Percentiles rank a stretch among this genome's conserved stretches.
Conservation (phyloP, 2,888 invertebrate species). For the Melolontha melolontha region DNA sequence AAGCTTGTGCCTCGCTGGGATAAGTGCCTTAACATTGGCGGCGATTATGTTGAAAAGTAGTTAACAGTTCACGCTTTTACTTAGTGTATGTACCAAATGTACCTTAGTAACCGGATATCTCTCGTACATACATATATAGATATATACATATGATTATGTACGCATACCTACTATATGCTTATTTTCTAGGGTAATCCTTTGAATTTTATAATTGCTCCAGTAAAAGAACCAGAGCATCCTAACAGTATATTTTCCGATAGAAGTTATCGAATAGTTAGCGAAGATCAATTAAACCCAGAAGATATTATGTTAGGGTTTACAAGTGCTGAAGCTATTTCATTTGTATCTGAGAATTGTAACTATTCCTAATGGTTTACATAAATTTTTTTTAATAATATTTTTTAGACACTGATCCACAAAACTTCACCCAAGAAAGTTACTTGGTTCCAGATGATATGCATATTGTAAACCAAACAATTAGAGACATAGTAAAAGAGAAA, state of each 20-base stretch:
- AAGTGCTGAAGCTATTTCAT: not conserved
- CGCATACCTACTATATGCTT: not conserved
- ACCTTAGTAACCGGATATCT: too few relatives aligned
- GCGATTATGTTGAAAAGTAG: too few relatives aligned
- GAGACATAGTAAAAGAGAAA: not conserved
- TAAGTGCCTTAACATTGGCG: too few relatives aligned
- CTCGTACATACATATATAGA: not conserved
- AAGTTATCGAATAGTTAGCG: not conserved
- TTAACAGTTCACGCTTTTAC: too few relatives aligned
- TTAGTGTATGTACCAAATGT: too few relatives aligned
- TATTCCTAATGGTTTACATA: too few relatives aligned
- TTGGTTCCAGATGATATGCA: not conserved
- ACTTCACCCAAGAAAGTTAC: not conserved
- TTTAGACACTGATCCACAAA: not conserved
- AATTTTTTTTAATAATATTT: not conserved
- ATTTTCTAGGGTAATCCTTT: not conserved
- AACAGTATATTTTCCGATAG: slow-evolving; percentile 6
- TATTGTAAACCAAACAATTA: not conserved
- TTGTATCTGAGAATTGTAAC: not conserved
- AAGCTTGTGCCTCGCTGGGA: too few relatives aligned
- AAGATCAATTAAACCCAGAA: not conserved
- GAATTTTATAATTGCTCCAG: not conserved
- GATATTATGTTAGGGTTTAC: not conserved
- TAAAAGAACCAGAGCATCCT: not conserved
- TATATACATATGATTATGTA: too few relatives aligned